phyloP scores from a whole-genome alignment of 2,888 invertebrate species.

The Ashinkailepas kermadecensis region DNA sequence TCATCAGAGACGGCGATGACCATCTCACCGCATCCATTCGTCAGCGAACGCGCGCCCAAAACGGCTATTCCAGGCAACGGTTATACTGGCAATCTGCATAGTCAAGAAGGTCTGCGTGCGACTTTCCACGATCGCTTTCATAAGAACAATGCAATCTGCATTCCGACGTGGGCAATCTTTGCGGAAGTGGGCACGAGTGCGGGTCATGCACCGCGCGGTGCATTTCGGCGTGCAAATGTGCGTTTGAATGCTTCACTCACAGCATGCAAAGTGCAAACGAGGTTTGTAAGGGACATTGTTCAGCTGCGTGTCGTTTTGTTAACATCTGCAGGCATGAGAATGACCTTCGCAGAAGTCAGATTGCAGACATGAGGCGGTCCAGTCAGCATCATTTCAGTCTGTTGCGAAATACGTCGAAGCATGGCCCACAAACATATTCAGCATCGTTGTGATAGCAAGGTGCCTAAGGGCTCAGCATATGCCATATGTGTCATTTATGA shows the following conservation, averaged over 20 bases:
- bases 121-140: slow-evolving; percentile 6
- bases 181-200: background rate
- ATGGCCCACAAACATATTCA: no score
- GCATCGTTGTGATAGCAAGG: no score
- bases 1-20: no score
- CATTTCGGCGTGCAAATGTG: slow-evolving; percentile 8
- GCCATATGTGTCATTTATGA: no score
- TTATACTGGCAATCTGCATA: background rate
- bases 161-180: background rate
- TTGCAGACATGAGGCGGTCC: no score
- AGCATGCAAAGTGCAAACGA: background rate
- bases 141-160: background rate
- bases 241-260: background rate
- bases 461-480: no score
- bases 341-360: background rate
- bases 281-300: background rate
- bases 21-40: background rate
- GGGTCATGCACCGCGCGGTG: background rate
- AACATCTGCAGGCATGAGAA: background rate
- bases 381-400: no score
- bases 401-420: no score
- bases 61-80: background rate
- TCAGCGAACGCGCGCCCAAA: background rate
- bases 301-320: background rate
- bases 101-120: background rate